Base-by-base conservation (phyloP, 1,140 invertebrate genomes). In the Diplogasteroides magnus region DNA sequence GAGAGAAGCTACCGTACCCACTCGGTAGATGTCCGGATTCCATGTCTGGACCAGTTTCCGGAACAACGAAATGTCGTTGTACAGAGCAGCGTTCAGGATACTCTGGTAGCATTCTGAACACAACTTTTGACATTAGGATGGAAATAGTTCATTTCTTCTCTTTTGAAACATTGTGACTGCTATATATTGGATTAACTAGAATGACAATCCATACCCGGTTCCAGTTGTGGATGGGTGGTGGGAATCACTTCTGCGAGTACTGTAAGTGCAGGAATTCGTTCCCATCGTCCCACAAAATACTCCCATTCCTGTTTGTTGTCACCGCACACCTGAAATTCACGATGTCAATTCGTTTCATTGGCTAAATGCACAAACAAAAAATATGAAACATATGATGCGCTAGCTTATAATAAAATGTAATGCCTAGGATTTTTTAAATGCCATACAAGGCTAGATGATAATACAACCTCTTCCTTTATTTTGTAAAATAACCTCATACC, bases 81-180 rank as follows among this genome's bases (percentile, higher is more conserved):
- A 90, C 0, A 98, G 84, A 83, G 92, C 97, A 82, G 97, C 93
- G 77, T 91, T 92, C 1, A 98, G 86, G 32, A 98, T 91, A 87
- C 93, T 90, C 85, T 98, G 94, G 84, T 98, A 98, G 69, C 94
- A 90, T 55, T 91, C 88, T 0, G 91, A 48, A 48, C n/a, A n/a
- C n/a, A n/a, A n/a, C n/a, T n/a, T n/a, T n/a, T n/a, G n/a, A n/a
- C n/a, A n/a, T n/a, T n/a, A n/a, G n/a, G n/a, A n/a, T n/a, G n/a
- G n/a, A 48, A 11, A 48, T 48, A 48, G 37, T 48, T n/a, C 37
- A 11, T 48, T 19, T 6, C 19, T 48, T 48, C 19, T 48, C 19
- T 48, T 48, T 48, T 48, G 37, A 48, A 48, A 48, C 19, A 48
- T 48, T 48, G 6, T 6, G 6, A 19, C 37, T 6, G 19, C 37